phyloP scores from a whole-genome alignment of 2,797 vertebrate species.

The Denticeps clupeoides region DNA sequence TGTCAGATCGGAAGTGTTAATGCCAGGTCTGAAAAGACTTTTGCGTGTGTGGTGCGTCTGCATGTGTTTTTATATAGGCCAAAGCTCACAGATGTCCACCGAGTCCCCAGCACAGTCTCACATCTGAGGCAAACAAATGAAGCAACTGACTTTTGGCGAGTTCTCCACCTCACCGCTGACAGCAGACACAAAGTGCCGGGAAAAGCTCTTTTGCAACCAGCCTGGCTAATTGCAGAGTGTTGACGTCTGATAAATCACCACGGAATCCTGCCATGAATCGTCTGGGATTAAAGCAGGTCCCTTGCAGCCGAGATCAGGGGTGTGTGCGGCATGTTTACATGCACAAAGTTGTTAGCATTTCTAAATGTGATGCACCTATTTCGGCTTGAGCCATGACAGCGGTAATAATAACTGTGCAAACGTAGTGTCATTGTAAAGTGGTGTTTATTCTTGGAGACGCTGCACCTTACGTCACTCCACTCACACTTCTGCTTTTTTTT shows the following conservation, averaged over 20 bases:
- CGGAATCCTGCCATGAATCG: conserved; percentile 46
- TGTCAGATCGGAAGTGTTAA: no score
- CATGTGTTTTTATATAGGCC: no score
- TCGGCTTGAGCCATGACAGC: conserved; percentile 25
- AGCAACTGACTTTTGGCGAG: conserved; percentile 43
- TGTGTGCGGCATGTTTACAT: conserved; percentile 37
- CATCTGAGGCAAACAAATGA: conserved; percentile 43
- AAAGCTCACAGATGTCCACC: conserved; percentile 38
- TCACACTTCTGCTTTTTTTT: no score
- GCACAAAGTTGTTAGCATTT: conserved; percentile 46
- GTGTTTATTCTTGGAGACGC: conserved; percentile 7
- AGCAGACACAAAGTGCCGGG: neutral
- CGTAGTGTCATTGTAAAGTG: neutral
- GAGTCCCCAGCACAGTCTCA: conserved; percentile 47
- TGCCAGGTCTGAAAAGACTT: no score
- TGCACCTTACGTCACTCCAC: conserved; percentile 6
- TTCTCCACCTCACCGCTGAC: conserved; percentile 2
- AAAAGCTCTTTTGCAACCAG: conserved; percentile 42
- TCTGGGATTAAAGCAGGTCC: conserved; percentile 47
- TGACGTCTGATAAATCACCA: conserved; percentile 48
- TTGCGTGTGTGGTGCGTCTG: no score
- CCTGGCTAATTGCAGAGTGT: conserved; percentile 53
- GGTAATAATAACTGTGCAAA: neutral
- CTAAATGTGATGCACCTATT: conserved; percentile 40
- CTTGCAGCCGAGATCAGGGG: conserved; percentile 37